Base-by-base conservation (phyloP, 2,113 vertebrate genomes). In the Campylorhamphus procurvoides region DNA sequence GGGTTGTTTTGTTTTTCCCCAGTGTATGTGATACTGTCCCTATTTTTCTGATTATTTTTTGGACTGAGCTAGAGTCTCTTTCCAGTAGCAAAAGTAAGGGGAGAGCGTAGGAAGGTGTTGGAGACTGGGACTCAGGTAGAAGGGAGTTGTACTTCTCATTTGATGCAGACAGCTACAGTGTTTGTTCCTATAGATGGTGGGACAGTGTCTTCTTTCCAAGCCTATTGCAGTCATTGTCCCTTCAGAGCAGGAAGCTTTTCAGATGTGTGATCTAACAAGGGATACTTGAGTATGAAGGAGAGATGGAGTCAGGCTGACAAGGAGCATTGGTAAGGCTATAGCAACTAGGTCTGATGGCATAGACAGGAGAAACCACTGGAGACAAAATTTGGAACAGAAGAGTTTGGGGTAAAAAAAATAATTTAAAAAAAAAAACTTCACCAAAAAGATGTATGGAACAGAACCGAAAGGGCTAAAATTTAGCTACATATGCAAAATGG, bases 121-220 rank as follows among this genome's bases (percentile, higher is more conserved):
- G 39, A 75, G 72, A n/a, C 18, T 74, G 37, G 13, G 12, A 39
- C 53, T 87, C 2, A 0, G 33, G 29, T 1, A 0, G 28, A 58
- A 46, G 16, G 33, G 25, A 78, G 5, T 35, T 56, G 19, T 55
- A 18, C 8, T 49, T 59, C 27, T 77, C 31, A 53, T 29, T 12
- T 60, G 53, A 73, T 24, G 20, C 29, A 64, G 55, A 24, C 9
- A 74, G 13, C 39, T 56, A 8, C 1, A 6, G 35, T 25, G 25
- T 9, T 58, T 79, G 23, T 14, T 84, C 12, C 44, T 64, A 6
- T 17, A 80, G 31, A 10, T 37, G n/a, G 18, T 4, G 5, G 53
- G 22, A 24, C 6, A 29, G 47, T 10, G 22, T 63, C 15, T 19
- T 66, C 37, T 58, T 52, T 63, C 55, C 37, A 67, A 52, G 60